Percentiles rank a stretch among this genome's conserved stretches.
phyloP scores from a whole-genome alignment of 2,797 vertebrate genomes.

The Etheostoma nigrum region DNA sequence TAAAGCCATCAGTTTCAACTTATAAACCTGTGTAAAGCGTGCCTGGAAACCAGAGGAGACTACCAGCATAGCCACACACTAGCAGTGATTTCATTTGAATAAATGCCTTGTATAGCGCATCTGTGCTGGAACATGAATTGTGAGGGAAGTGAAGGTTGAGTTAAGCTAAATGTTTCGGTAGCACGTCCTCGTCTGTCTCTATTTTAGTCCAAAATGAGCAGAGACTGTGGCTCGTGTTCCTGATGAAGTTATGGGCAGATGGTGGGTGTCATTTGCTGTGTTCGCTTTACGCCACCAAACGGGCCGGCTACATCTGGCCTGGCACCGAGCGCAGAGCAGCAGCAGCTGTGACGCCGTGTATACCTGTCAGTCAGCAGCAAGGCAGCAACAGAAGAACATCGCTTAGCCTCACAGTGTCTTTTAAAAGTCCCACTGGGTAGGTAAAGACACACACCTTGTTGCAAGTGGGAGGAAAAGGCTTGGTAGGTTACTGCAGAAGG shows the following conservation, averaged over 20 bases:
- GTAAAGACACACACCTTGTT: slow-evolving; percentile 55
- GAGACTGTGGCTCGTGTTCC: slow-evolving; percentile 50
- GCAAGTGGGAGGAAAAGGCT: slow-evolving; percentile 23
- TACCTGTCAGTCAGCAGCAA: slow-evolving; percentile 75
- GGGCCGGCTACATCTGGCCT: slow-evolving; percentile 88
- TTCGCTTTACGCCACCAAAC: slow-evolving; percentile 85
- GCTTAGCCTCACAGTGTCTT: slow-evolving; percentile 73
- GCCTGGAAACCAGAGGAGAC: neutral
- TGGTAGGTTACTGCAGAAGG: neutral
- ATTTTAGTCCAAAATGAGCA: slow-evolving; percentile 26
- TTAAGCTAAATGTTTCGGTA: neutral
- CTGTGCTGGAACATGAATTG: neutral
- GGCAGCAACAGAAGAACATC: slow-evolving; percentile 68
- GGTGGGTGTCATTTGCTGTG: slow-evolving; percentile 84
- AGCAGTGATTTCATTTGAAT: neutral
- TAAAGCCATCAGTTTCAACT: neutral
- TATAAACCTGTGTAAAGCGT: neutral
- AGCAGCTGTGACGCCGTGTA: slow-evolving; percentile 77
- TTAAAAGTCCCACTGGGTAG: slow-evolving; percentile 62
- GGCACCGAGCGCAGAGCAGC: slow-evolving; percentile 66
- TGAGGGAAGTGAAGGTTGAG: neutral
- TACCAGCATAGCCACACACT: neutral
- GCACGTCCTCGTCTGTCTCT: slow-evolving; percentile 27
- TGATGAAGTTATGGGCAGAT: slow-evolving; percentile 88
- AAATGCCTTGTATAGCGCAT: neutral